Evolutionary conservation across 64 coral and sea anemone species (phyloP), one percentile per base, ranked within the genome.

Genomic region (Montipora sp.): DNA sequence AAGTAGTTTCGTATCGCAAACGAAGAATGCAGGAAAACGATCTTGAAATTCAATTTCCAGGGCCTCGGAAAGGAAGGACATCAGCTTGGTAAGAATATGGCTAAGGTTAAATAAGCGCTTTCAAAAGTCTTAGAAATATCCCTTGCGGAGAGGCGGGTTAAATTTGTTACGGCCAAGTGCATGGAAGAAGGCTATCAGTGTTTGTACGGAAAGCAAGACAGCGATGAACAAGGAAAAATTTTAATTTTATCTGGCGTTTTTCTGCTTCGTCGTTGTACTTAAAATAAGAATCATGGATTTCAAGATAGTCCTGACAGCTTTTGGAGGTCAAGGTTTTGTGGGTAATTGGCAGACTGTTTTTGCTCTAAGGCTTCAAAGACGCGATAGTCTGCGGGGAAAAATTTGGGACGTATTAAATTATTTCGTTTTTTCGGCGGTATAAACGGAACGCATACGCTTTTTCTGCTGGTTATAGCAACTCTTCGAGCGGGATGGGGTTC

Each of bases 41-140:
- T 14, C 61, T 51, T 47, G 82, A 71, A 2, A 12, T 51, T 85
- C 82, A 71, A 2, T 1, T 51, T 85, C 65, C 68, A 1, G 47
- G 44, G 8, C 19, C 61, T 5, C 82, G 66, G 65, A 85, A 85
- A 47, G 66, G 14, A 72, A 67, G 47, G 65, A 45, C 18, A 21
- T 18, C 82, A 48, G 45, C 60, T 3, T 85, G 82, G 82, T 85
- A 72, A 85, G 82, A 23, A 85, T 71, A 45, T 18, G 27, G 10
- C 36, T 61, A 20, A 49, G 82, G 47, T 71, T 71, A 70, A 71
- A 71, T 85, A 14, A 45, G 36, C 5, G 15, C 1, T 21, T 67
- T 19, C 16, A 15, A 47, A 36, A 16, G 27, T 16, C 47, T 71
- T 71, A 13, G 46, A 43, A 70, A 48, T 48, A 50, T 47, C 61